Evolutionary conservation across 2,113 vertebrate species (phyloP), one percentile per base, ranked within the genome.

Genomic region (Phalacrocorax aristotelis): DNA sequence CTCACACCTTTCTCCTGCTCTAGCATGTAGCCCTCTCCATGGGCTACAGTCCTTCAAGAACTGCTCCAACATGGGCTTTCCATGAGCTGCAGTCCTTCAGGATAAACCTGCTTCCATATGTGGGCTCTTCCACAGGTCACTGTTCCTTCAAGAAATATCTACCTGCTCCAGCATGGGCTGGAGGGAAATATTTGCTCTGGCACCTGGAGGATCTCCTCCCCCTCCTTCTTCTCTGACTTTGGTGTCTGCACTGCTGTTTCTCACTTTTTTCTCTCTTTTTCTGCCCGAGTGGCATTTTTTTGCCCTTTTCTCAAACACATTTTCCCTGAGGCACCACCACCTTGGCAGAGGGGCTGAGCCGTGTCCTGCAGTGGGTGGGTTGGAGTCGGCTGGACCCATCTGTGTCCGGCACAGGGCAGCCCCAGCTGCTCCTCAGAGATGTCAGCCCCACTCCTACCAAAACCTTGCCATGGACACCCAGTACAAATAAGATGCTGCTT

Each of bases 311-410:
- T n/a, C 21, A 79, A 51, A 60, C 1, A 36, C 4, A 2, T 48
- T 76, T 83, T 80, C 16, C 7, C 13, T 0, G 0, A 42, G 13
- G 11, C 11, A 0, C 2, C 6, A 20, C 1, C 6, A 14, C 3
- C n/a, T 30, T 38, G 34, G 4, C 5, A 18, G 30, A 6, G 5
- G 18, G 9, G 29, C 14, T 80, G 16, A 64, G 13, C 9, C 2
- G 5, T 30, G 15, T 38, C 18, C 19, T 42, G 7, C 5, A 3
- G 13, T n/a, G 29, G 30, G 9, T 13, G 3, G 1, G 7, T 8
- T n/a, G 19, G 19, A 57, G n/a, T 14, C 0, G 4, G 29, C 54
- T 55, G 29, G 29, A 30, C 30, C 29, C 6, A 7, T 6, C 54
- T 55, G 16, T 55, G 29, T 55, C 10, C 16, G 4, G 54, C 29